Conservation (phyloP, 35 echinoderm and acorn worm genomes). For the Apostichopus parvimensis region DNA sequence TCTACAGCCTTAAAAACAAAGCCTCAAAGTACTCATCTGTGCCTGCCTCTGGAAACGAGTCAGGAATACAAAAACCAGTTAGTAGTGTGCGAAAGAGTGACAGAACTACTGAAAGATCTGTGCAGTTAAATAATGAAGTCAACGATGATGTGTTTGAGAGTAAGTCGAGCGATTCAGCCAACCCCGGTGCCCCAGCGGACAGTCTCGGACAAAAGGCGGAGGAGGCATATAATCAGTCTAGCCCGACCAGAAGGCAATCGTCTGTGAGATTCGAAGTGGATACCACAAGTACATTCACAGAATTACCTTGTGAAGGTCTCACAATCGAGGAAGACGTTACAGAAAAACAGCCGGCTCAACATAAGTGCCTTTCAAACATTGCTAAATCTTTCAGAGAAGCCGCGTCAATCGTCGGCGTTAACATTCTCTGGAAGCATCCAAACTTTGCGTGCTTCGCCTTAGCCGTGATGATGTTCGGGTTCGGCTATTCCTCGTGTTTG, state of each 20-base stretch:
- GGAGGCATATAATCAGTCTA: neutral
- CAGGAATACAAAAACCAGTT: no score
- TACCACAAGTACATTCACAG: neutral
- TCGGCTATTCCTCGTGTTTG: constrained; percentile 37
- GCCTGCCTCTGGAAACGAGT: neutral
- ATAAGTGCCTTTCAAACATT: neutral
- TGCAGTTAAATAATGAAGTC: no score
- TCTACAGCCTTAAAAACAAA: neutral
- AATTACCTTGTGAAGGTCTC: neutral
- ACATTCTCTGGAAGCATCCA: constrained; percentile 46
- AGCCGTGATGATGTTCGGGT: constrained; percentile 55
- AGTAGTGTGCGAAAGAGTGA: no score
- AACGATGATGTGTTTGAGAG: constrained; percentile 17
- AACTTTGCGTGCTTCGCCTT: constrained; percentile 31
- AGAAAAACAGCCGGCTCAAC: neutral
- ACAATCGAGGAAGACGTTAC: neutral
- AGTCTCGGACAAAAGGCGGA: neutral
- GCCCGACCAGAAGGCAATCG: neutral
- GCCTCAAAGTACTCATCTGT: neutral
- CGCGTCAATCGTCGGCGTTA: neutral
- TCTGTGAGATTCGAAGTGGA: constrained; percentile 12
- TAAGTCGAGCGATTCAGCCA: neutral
- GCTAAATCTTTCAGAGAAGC: neutral
- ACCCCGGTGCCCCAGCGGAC: no score
- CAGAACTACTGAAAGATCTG: no score